Evolutionary conservation across 2,113 vertebrate genomes (phyloP).

Genomic region (Spilogale gracilis): DNA sequence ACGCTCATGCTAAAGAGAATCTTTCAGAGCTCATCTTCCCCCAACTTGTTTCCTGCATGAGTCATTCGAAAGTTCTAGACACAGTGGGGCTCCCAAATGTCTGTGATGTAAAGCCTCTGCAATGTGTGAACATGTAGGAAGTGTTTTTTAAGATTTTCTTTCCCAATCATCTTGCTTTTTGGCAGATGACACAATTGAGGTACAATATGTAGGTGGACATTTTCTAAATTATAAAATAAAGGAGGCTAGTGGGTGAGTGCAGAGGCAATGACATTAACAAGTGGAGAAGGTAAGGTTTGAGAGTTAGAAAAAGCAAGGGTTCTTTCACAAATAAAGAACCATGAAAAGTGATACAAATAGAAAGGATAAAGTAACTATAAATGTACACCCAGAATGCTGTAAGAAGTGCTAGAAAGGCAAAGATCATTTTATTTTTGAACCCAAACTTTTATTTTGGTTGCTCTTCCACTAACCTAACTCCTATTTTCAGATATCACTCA

Average conservation of each 20-base stretch:
- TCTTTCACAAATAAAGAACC: constrained; percentile 13
- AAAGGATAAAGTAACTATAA: constrained; percentile 47
- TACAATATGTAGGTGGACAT: constrained; percentile 76
- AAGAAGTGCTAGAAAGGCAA: background rate
- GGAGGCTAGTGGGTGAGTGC: constrained; percentile 77
- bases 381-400: background rate
- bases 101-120: constrained; percentile 46
- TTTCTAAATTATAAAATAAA: constrained; percentile 82
- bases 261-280: constrained; percentile 67
- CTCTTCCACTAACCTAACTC: background rate
- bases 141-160: constrained; percentile 66
- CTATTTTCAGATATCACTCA: background rate
- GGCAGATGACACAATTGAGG: constrained; percentile 78
- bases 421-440: background rate
- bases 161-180: constrained; percentile 2
- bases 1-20: background rate
- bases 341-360: background rate
- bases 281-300: constrained; percentile 44
- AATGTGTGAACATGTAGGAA: constrained; percentile 66
- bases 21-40: constrained; percentile 51
- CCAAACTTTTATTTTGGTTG: background rate
- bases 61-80: constrained; percentile 68
- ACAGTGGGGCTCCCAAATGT: constrained; percentile 67
- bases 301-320: constrained; percentile 10
- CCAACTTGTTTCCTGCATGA: constrained; percentile 60